phyloP scores from a whole-genome alignment of 1,140 invertebrate genomes.

The Scaptomyza graminum region DNA sequence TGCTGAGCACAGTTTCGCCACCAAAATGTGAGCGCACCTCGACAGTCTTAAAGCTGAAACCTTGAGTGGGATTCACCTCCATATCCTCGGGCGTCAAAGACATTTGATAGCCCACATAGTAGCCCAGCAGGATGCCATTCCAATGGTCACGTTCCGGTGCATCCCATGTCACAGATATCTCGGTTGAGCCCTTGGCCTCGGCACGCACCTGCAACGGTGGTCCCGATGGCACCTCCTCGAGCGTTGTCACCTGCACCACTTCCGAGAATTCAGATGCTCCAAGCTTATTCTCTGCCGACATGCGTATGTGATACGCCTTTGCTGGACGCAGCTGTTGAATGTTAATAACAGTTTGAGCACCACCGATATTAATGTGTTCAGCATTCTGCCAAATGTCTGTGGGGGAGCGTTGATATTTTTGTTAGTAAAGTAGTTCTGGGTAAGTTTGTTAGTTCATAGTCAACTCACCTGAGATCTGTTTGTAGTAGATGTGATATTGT shows the following conservation, averaged over 20 bases:
- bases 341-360: constrained; percentile 90
- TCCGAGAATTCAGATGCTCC: constrained; percentile 94
- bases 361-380: constrained; percentile 91
- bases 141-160: constrained; percentile 93
- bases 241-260: constrained; percentile 90
- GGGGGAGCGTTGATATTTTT: not conserved
- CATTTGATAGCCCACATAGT: constrained; percentile 95
- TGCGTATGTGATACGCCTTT: constrained; percentile 94
- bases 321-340: constrained; percentile 93
- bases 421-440: not conserved
- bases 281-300: constrained; percentile 94
- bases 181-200: constrained; percentile 94
- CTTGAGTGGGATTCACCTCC: constrained; percentile 83
- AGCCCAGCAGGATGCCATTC: constrained; percentile 96
- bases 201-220: constrained; percentile 93
- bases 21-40: constrained; percentile 88
- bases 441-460: not conserved
- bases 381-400: constrained; percentile 85
- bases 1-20: constrained; percentile 87
- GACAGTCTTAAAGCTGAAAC: constrained; percentile 89
- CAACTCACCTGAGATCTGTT: constrained; percentile 90
- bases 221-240: constrained; percentile 95
- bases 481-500: constrained; percentile 94
- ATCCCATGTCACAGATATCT: constrained; percentile 94
- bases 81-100: constrained; percentile 84